Evolutionary conservation across 2,888 invertebrate genomes (phyloP), one percentile per base, ranked within the genome.

Genomic region (Augochlorella aurata): DNA sequence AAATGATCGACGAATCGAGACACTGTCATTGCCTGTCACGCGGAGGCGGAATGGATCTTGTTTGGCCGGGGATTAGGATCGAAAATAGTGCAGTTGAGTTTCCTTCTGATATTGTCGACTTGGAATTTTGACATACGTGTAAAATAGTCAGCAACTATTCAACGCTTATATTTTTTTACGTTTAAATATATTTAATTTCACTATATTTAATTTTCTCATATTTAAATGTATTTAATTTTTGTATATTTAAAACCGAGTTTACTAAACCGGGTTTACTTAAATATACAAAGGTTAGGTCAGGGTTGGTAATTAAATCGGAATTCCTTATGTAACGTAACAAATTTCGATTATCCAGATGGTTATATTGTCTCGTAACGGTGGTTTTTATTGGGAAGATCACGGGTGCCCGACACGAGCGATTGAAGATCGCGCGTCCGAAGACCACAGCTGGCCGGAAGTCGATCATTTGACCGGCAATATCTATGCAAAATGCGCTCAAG

Each of bases 401-500:
- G 54, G 54, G 58, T 38, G 29, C 5, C 14, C n/a, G 58, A 18
- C 52, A 52, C 38, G 10, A 24, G 38, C 66, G 81, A 74, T 67
- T 52, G 66, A 61, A 74, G 74, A 81, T 69, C 63, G 9, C 81
- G 69, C 58, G 50, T 70, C 44, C 50, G 68, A 80, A 63, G 69
- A 29, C 54, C 65, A 49, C 72, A 70, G 49, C 24, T 69, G 67
- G 18, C 81, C 81, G 81, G 81, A 81, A 81, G 81, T 81, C 81
- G 81, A 71, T 81, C 81, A 81, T 81, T 81, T 71, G 70, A 9
- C 52, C 54, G 81, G 49, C 81, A 52, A 81, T 81, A 81, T 74
- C 75, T 81, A 81, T 81, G 81, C 81, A 75, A 81, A 81, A 81
- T 45, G 67, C 38, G 61, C 38, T 58, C 45, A 69, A 52, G 66